Conservation (phyloP, 2,113 vertebrate species). For the Spea multiplicata region DNA sequence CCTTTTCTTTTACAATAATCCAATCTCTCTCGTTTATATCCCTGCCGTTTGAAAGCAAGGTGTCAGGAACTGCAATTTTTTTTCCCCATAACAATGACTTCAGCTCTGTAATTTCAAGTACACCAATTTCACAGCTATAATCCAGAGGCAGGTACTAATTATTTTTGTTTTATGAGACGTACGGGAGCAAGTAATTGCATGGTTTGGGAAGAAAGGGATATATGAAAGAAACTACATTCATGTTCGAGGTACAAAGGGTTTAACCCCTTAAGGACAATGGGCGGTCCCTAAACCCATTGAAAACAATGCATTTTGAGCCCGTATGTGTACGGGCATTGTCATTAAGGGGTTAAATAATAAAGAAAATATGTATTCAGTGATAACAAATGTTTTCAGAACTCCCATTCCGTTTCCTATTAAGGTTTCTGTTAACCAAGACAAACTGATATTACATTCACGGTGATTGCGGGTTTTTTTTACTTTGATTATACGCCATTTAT, state of each 20-base stretch:
- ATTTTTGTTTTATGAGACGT: conserved; percentile 37
- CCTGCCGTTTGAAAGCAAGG: background rate
- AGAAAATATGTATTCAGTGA: background rate
- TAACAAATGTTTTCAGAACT: background rate
- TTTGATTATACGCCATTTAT: conserved; percentile 22
- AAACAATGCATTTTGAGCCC: too few relatives aligned
- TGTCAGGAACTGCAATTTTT: conserved; percentile 7
- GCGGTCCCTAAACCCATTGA: too few relatives aligned
- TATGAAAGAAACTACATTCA: conserved; percentile 3
- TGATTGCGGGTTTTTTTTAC: conserved; percentile 6
- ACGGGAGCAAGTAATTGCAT: conserved; percentile 18
- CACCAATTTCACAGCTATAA: conserved; percentile 19
- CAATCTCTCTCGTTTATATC: background rate
- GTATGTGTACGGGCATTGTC: too few relatives aligned
- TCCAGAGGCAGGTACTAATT: conserved; percentile 34
- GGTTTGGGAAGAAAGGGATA: conserved; percentile 17
- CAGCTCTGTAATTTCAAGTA: background rate
- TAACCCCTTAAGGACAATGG: too few relatives aligned
- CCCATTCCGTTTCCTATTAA: background rate
- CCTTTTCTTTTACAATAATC: background rate
- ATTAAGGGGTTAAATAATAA: background rate
- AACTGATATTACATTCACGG: conserved; percentile 2
- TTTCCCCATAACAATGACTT: background rate
- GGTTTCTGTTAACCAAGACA: background rate
- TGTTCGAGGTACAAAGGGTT: background rate